These are phyloP conservation scores for Cryptoblepharus egeriae DNA, from an alignment of 2,797 vertebrate genomes.

Conservation along the genomic window DNA sequence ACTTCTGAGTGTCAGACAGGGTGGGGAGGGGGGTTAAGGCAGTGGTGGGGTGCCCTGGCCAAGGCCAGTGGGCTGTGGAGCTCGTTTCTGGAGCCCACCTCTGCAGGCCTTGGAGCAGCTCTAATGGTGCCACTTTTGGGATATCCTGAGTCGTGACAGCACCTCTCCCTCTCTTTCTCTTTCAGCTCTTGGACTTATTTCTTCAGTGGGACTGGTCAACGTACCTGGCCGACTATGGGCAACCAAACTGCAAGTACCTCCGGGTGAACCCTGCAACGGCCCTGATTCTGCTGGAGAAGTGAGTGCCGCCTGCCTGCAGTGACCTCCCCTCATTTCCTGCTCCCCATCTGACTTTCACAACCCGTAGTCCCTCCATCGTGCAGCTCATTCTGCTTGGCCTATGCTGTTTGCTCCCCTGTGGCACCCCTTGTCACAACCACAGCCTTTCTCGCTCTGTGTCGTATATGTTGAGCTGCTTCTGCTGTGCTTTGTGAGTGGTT, in stretches of 20 bases:
- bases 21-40: no score
- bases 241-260: conserved; percentile 92
- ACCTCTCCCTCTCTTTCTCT: conserved; percentile 22
- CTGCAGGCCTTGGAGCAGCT: neutral
- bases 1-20: no score
- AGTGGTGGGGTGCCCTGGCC: no score
- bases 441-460: neutral
- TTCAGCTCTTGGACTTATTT: conserved; percentile 92
- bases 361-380: accelerated
- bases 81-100: neutral
- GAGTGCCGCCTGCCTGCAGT: conserved; percentile 63
- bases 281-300: conserved; percentile 93
- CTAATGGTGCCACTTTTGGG: accelerated
- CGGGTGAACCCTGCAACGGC: conserved; percentile 92
- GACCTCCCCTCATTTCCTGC: no score
- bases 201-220: conserved; percentile 97
- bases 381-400: accelerated
- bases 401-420: no score
- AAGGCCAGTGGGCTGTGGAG: neutral
- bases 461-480: no score
- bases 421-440: no score
- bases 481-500: no score
- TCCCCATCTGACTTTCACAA: no score
- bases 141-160: neutral
- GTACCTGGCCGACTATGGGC: conserved; percentile 94